phyloP scores from a whole-genome alignment of 2,888 invertebrate species.

The Pseudococcus viburni region DNA sequence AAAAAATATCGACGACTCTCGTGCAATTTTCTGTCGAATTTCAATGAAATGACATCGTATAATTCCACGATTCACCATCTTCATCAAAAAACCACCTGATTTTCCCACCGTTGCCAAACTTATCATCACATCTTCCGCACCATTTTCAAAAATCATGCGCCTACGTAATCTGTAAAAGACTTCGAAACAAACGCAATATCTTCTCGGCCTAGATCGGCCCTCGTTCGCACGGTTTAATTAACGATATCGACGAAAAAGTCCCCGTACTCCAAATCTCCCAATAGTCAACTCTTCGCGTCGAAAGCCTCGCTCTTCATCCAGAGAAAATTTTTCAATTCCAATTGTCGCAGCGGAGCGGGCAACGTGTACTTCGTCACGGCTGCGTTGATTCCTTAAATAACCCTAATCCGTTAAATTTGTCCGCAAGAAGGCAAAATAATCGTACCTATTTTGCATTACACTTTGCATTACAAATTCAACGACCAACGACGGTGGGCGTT shows the following conservation, averaged over 20 bases:
- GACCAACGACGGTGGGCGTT: not conserved
- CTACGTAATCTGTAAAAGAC: no score
- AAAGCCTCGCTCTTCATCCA: not conserved
- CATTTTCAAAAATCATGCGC: no score
- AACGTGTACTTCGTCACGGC: conserved; percentile 9
- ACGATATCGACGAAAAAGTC: not conserved
- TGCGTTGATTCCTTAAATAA: conserved; percentile 12
- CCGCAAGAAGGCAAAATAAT: conserved; percentile 19
- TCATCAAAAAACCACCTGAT: no score
- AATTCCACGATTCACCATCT: no score
- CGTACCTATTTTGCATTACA: conserved; percentile 36
- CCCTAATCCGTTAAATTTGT: conserved; percentile 19
- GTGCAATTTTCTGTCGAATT: no score
- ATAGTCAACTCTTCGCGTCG: not conserved
- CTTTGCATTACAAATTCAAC: conserved; percentile 42
- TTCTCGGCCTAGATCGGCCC: not conserved
- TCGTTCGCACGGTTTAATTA: not conserved
- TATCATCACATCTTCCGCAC: no score
- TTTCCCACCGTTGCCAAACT: no score
- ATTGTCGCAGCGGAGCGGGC: not conserved
- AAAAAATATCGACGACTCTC: no score
- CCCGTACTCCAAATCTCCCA: not conserved
- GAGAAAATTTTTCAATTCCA: not conserved
- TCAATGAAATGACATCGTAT: no score
- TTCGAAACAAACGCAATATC: not conserved